Conservation (phyloP, 1,140 invertebrate species). For the Pseudomyrmex flavicornis region DNA sequence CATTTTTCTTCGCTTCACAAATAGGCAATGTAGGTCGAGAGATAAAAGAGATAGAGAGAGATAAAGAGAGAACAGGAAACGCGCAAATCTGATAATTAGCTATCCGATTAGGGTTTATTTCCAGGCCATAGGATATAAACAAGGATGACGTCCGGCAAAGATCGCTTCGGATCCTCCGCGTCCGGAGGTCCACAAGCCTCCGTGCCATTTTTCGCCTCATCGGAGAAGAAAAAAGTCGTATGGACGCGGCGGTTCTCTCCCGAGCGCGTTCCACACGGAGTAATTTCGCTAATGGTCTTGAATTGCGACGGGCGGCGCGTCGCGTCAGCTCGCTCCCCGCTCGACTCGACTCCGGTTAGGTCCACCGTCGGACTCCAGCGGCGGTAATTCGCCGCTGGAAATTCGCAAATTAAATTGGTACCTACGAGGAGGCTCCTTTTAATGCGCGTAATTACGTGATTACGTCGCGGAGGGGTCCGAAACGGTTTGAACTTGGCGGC, state of each 20-base stretch:
- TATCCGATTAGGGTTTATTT: slow-evolving; percentile 3
- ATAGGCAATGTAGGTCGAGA: too few species aligned
- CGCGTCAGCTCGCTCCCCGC: slow-evolving; percentile 44
- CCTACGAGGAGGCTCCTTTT: slow-evolving; percentile 75
- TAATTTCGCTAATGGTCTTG: slow-evolving; percentile 82
- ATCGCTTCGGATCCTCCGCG: slow-evolving; percentile 15
- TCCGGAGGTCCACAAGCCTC: slow-evolving; percentile 20
- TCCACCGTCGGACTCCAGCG: slow-evolving; percentile 63
- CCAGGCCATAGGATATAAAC: not conserved
- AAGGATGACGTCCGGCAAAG: slow-evolving; percentile 8
- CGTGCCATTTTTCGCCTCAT: slow-evolving; percentile 69
- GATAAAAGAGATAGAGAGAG: too few species aligned
- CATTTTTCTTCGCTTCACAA: too few species aligned
- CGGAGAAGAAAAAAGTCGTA: slow-evolving; percentile 63
- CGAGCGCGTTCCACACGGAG: slow-evolving; percentile 72
- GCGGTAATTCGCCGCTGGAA: slow-evolving; percentile 79
- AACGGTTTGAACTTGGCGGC: slow-evolving; percentile 64
- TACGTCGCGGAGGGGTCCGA: slow-evolving; percentile 67
- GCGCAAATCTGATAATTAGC: slow-evolving; percentile 46
- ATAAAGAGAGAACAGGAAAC: not conserved
- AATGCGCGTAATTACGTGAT: slow-evolving; percentile 81
- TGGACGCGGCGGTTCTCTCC: slow-evolving; percentile 1
- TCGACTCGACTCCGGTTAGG: slow-evolving; percentile 28
- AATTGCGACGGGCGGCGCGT: slow-evolving; percentile 74
- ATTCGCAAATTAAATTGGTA: slow-evolving; percentile 82